Percentiles rank a stretch among this genome's conserved stretches.
Conservation (phyloP, 1,140 invertebrate species). For the Ips nitidus region DNA sequence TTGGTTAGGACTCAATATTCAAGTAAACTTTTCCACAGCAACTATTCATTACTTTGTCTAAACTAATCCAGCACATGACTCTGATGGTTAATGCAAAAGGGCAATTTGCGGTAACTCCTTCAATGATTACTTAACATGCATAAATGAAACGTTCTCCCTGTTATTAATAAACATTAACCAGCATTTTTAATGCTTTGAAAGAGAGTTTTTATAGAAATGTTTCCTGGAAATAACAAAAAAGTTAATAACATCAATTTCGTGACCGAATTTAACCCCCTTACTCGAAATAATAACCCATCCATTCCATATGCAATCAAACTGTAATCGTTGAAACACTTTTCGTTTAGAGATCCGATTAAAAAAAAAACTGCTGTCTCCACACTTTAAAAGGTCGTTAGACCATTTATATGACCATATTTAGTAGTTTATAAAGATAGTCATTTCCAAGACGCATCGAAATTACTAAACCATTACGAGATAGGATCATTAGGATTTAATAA, state of each 20-base stretch:
- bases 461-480: slow-evolving; percentile 27
- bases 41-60: too few relatives aligned
- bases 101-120: too few relatives aligned
- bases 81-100: too few relatives aligned
- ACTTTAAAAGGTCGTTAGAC: slow-evolving; percentile 32
- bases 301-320: slow-evolving; percentile 21
- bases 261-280: slow-evolving; percentile 18
- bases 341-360: slow-evolving; percentile 21
- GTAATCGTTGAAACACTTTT: slow-evolving; percentile 30
- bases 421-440: slow-evolving; percentile 25
- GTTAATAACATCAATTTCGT: slow-evolving; percentile 17
- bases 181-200: too few relatives aligned
- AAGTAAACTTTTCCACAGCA: too few relatives aligned
- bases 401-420: slow-evolving; percentile 30
- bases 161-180: too few relatives aligned
- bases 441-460: slow-evolving; percentile 27
- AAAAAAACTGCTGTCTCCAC: slow-evolving; percentile 25
- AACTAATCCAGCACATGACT: too few relatives aligned
- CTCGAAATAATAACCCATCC: slow-evolving; percentile 4
- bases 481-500: slow-evolving; percentile 28
- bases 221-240: not conserved
- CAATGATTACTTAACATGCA: too few relatives aligned
- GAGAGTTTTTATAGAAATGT: not conserved
- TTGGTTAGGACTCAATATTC: too few relatives aligned
- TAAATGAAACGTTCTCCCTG: too few relatives aligned